Evolutionary conservation across 2,797 vertebrate species (phyloP).

Genomic region (Coccyzus lansbergi): DNA sequence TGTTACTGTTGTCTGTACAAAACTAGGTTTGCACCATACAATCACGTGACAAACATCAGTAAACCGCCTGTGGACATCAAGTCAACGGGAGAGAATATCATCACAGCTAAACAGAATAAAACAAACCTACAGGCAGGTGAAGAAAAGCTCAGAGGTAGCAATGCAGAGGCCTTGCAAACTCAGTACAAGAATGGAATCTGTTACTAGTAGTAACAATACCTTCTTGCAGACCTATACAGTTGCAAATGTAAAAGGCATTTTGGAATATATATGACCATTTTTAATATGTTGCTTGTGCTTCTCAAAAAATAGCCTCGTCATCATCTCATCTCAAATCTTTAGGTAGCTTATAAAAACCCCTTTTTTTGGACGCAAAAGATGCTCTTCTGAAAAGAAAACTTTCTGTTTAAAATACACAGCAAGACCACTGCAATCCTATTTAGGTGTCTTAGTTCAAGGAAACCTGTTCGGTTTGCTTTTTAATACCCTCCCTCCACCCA

Average conservation of each 20-base stretch:
- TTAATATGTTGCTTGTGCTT: not conserved
- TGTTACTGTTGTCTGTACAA: not conserved
- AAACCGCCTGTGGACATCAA: not conserved
- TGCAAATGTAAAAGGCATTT: not conserved
- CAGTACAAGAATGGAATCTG: not conserved
- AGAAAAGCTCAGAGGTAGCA: not conserved
- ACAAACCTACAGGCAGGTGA: not conserved
- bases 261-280: rapidly evolving
- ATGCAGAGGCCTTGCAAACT: not conserved
- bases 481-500: not conserved
- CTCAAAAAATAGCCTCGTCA: not conserved
- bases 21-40: not conserved
- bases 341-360: not conserved
- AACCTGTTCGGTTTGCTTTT: not conserved
- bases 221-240: not conserved
- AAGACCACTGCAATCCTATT: not conserved
- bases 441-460: not conserved
- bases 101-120: not conserved
- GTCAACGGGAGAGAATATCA: not conserved
- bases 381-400: not conserved
- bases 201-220: not conserved
- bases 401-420: not conserved
- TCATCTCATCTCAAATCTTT: not conserved
- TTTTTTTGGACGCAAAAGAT: not conserved
- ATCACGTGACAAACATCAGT: not conserved